phyloP scores from a whole-genome alignment of 2,113 vertebrate species.

The Otolemur garnettii region DNA sequence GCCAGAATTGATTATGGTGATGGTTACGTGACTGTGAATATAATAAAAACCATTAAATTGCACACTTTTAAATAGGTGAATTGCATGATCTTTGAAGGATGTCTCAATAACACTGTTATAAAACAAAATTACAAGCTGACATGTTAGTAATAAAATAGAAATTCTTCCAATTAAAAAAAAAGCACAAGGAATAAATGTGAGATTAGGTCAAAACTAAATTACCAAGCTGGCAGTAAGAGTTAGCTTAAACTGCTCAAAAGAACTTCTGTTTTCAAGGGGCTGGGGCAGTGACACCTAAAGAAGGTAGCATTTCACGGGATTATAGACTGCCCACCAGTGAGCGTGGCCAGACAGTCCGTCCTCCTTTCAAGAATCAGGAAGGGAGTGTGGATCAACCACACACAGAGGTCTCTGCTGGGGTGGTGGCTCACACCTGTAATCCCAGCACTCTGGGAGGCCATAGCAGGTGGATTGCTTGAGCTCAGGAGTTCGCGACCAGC shows the following conservation, averaged over 20 bases:
- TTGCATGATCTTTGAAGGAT: neutral
- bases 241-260: neutral
- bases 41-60: neutral
- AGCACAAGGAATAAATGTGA: neutral
- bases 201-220: conserved; percentile 46
- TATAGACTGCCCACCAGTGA: neutral
- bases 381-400: neutral
- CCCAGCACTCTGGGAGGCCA: too few species aligned
- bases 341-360: neutral
- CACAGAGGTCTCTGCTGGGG: neutral
- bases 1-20: neutral
- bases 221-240: neutral
- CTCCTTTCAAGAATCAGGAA: neutral
- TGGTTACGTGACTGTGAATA: neutral
- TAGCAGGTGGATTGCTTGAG: too few species aligned
- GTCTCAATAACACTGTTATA: neutral
- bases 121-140: neutral
- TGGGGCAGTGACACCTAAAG: neutral
- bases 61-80: neutral
- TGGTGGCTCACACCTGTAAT: too few species aligned
- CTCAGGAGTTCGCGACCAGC: too few species aligned
- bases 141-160: conserved; percentile 9
- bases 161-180: neutral
- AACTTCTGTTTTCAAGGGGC: neutral
- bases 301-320: neutral